A percentile compares a stretch with the other conserved stretches of the same genome.
These are phyloP conservation scores for Idaea biselata DNA, from an alignment of 2,888 invertebrate species.

Conservation along the genomic window DNA sequence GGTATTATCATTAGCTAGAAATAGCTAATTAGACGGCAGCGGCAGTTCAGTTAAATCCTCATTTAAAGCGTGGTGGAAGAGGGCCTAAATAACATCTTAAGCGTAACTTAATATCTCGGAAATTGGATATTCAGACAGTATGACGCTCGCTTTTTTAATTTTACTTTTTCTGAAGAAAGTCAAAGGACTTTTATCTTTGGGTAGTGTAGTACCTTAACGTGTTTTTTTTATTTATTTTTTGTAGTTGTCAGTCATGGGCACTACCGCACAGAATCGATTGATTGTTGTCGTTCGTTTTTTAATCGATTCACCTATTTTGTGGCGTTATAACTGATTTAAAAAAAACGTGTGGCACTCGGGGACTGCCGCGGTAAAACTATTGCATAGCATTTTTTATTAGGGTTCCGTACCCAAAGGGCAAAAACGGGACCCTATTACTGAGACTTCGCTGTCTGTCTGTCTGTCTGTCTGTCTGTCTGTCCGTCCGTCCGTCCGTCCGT, in stretches of 20 bases:
- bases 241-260: slow-evolving; percentile 56
- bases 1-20: too few species aligned
- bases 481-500: too few species aligned
- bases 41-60: background rate
- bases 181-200: slow-evolving; percentile 63
- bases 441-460: too few species aligned
- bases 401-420: too few species aligned
- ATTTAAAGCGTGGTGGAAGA: background rate
- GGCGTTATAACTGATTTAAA: background rate
- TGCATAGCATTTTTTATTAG: too few species aligned
- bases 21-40: too few species aligned
- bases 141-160: slow-evolving; percentile 73
- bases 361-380: too few species aligned
- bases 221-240: slow-evolving; percentile 42
- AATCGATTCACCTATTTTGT: background rate
- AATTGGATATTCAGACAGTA: slow-evolving; percentile 79
- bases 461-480: too few species aligned
- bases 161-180: slow-evolving; percentile 60
- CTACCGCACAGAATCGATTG: background rate
- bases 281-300: slow-evolving; percentile 49
- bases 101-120: slow-evolving; percentile 72
- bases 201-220: slow-evolving; percentile 21
- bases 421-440: too few species aligned
- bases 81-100: slow-evolving; percentile 10
- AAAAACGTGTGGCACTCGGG: too few species aligned